Evolutionary conservation across 2,888 invertebrate genomes (phyloP), one percentile per base, ranked within the genome.

Genomic region (Octonoba sinensis): DNA sequence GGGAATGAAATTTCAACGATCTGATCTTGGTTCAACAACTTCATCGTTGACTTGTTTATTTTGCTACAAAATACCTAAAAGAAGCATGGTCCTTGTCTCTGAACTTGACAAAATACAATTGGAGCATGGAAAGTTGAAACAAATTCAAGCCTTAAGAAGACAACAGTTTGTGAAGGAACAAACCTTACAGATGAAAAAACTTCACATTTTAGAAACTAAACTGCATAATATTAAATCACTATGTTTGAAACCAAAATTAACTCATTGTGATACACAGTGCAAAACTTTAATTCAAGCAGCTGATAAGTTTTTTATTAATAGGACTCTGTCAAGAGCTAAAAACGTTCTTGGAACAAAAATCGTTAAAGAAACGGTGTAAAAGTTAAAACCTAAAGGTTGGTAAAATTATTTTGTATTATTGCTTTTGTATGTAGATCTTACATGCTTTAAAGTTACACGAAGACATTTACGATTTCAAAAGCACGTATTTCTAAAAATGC

Each of bases 181-280:
- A 4, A 11, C n/a, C 36, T 18, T 66, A 16, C 65, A n/a, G 2
- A n/a, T 66, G 49, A 47, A 66, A n/a, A 22, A 47, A 18, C 20
- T 47, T 22, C 44, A 64, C 18, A 74, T 47, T 15, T 46, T 74
- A 66, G 65, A 74, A 47, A 11, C 3, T 2, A 66, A 47, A 11
- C 12, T 74, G 6, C 64, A 66, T 15, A 59, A 46, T 46, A 24
- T 56, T 6, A 65, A 74, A 46, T 15, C 57, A n/a, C 20, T 18
- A 11, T 15, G 20, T 24, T 22, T 22, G n/a, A 47, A 27, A n/a
- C 11, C 66, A 0, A 74, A 66, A 27, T 24, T 57, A n/a, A 44
- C 57, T 0, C 74, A 74, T 12, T 74, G 74, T 47, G 74, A 74
- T 18, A 66, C 13, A 3, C 73, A 66, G 18, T 57, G 57, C 16